Evolutionary conservation across 1,140 invertebrate species (phyloP).

Genomic region (Cryptotermes secundus): DNA sequence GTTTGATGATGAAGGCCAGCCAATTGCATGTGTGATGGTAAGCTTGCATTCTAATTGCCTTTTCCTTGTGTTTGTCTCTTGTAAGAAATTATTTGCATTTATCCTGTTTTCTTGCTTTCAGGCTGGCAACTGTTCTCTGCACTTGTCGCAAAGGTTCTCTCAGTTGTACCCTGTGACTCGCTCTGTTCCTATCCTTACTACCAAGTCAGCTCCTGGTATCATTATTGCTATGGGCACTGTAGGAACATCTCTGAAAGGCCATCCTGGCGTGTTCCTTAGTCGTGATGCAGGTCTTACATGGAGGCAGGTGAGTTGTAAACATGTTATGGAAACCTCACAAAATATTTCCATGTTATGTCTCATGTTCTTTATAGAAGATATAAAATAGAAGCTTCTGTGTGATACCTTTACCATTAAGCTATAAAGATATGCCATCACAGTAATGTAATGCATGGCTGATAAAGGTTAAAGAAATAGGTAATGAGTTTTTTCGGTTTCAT

Average conservation of each 20-base stretch:
- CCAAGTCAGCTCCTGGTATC: conserved; percentile 82
- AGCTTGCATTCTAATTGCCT: conserved; percentile 38
- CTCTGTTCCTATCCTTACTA: conserved; percentile 79
- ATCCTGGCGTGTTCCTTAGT: conserved; percentile 78
- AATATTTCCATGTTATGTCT: too few species aligned
- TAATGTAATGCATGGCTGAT: too few species aligned
- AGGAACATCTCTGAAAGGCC: conserved; percentile 74
- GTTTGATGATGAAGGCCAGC: conserved; percentile 63
- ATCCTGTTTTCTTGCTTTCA: conserved; percentile 39
- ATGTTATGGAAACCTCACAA: not conserved
- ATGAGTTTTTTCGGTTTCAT: too few species aligned
- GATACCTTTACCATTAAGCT: too few species aligned
- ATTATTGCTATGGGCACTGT: conserved; percentile 84
- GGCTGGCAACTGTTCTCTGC: conserved; percentile 71
- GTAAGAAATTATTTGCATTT: too few species aligned
- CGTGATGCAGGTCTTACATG: conserved; percentile 82
- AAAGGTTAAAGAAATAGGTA: too few species aligned
- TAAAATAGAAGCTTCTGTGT: too few species aligned
- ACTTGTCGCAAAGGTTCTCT: conserved; percentile 82
- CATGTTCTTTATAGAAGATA: too few species aligned
- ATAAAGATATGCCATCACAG: too few species aligned
- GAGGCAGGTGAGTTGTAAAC: conserved; percentile 60
- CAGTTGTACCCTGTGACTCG: conserved; percentile 76
- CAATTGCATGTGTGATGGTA: conserved; percentile 60
- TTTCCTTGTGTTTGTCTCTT: too few species aligned